Evolutionary conservation across 2,113 vertebrate genomes (phyloP).

Genomic region (Redunca redunca): DNA sequence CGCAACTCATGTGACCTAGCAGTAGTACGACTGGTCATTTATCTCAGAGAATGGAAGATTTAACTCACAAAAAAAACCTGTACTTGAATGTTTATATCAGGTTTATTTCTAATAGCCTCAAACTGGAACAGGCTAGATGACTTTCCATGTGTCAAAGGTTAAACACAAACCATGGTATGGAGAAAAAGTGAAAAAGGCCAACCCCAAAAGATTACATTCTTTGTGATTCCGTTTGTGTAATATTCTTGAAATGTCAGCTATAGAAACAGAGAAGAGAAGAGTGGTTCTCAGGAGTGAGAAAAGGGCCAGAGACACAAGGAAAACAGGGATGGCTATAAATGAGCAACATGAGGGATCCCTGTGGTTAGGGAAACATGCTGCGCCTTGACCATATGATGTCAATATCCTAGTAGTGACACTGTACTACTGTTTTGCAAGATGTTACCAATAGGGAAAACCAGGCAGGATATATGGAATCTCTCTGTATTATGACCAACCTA

Average conservation of each 20-base stretch:
- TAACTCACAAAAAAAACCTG: background rate
- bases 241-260: background rate
- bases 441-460: background rate
- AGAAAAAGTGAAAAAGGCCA: background rate
- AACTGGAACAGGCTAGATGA: background rate
- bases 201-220: background rate
- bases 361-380: background rate
- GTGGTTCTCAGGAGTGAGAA: background rate
- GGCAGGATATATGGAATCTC: background rate
- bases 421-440: background rate
- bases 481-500: background rate
- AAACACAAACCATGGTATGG: background rate
- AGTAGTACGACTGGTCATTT: background rate
- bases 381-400: background rate
- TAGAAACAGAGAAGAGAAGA: background rate
- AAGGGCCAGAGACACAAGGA: background rate
- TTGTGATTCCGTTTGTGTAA: background rate
- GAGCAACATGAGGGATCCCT: background rate
- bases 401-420: background rate
- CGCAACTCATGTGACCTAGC: background rate
- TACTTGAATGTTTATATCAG: background rate
- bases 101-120: background rate
- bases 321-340: background rate
- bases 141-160: background rate
- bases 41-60: background rate